Percentiles rank a stretch among this genome's conserved stretches.
These are phyloP conservation scores for Acanthosepion lycidas DNA, from an alignment of 2,888 invertebrate species.

Conservation along the genomic window DNA sequence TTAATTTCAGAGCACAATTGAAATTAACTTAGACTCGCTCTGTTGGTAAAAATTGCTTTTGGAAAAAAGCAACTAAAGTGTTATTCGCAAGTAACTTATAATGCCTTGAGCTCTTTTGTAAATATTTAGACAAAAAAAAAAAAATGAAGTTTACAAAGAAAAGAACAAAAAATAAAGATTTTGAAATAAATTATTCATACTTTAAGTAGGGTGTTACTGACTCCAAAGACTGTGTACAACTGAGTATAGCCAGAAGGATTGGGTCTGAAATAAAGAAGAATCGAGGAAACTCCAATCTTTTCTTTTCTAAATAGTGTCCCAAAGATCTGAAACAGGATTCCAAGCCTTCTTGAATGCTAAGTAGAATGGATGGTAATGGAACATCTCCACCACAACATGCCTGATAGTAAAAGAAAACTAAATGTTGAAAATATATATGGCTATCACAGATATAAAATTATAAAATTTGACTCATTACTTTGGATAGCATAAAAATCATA, in stretches of 20 bases:
- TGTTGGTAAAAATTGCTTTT: no score
- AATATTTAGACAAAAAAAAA: no score
- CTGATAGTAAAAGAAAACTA: constrained; percentile 56
- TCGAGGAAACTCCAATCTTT: constrained; percentile 72
- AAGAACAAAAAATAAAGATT: no score
- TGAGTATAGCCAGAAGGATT: constrained; percentile 71
- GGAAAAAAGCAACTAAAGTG: no score
- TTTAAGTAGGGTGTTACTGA: not conserved
- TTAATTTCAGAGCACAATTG: no score
- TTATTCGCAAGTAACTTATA: no score
- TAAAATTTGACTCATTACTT: no score
- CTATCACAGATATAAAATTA: no score
- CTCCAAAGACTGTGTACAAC: constrained; percentile 51
- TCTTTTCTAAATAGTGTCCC: constrained; percentile 73
- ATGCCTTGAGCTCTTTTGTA: no score
- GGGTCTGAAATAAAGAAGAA: constrained; percentile 74
- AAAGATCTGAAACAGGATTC: constrained; percentile 75
- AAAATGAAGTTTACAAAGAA: no score
- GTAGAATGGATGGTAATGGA: constrained; percentile 72
- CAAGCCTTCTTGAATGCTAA: constrained; percentile 73
- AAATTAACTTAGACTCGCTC: no score
- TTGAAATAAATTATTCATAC: not conserved
- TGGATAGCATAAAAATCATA: no score
- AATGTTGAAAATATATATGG: not conserved
- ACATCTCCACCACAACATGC: constrained; percentile 75